These are phyloP conservation scores for Antigone vipio DNA, from an alignment of 2,113 vertebrate species.

Conservation along the genomic window DNA sequence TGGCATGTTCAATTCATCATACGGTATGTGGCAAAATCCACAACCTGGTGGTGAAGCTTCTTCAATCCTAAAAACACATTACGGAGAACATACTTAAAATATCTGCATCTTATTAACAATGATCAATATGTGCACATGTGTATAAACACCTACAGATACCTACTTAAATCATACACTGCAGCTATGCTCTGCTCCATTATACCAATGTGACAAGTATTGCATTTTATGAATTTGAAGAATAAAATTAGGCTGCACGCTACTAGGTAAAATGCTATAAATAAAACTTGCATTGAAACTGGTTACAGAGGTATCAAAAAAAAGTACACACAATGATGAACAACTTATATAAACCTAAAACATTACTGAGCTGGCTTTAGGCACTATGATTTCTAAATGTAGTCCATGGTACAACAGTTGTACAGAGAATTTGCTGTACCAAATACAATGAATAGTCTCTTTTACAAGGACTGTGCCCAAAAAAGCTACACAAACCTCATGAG, in stretches of 20 bases:
- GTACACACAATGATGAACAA: background rate
- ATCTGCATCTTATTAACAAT: background rate
- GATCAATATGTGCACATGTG: background rate
- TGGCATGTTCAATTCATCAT: conserved; percentile 97
- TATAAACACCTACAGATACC: background rate
- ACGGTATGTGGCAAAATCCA: conserved; percentile 96
- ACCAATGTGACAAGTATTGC: background rate
- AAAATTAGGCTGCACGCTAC: background rate
- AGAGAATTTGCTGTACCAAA: background rate
- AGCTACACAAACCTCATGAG: background rate
- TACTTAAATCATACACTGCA: background rate
- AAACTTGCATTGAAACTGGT: background rate
- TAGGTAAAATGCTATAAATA: background rate
- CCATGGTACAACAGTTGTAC: background rate
- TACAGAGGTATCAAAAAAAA: background rate
- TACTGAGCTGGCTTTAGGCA: background rate
- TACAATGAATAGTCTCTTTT: background rate
- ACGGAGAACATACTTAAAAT: conserved; percentile 26
- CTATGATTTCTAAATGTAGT: background rate
- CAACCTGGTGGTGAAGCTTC: conserved; percentile 85
- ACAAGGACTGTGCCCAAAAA: background rate
- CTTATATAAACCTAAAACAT: background rate
- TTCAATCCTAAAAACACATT: conserved; percentile 81
- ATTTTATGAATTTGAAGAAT: background rate
- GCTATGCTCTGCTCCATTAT: background rate